Base-by-base conservation (phyloP, 2,797 vertebrate species). In the Karalla daura region DNA sequence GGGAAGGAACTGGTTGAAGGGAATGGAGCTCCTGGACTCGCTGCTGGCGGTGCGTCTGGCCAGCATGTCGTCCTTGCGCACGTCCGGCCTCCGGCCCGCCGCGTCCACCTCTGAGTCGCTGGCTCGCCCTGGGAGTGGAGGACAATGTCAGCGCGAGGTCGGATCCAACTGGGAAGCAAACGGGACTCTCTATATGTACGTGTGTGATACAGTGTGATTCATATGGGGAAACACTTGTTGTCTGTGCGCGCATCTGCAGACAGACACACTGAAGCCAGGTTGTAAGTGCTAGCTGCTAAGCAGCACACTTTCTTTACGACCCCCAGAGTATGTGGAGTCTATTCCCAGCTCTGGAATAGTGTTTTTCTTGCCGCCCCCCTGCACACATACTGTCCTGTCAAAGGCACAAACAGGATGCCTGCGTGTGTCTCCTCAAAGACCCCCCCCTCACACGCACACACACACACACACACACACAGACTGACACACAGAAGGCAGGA, bases 1-100 rank as follows among this genome's bases (percentile, higher is more conserved):
- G 0, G 97, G 98, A 75, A 99, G 96, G 89, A 98, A 99, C 92
- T 99, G 97, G 89, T 99, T 99, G 74, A 99, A 99, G 85, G 95
- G 96, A 90, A 97, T 86, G 73, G 93, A 93, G 88, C 92, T 94
- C 70, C 96, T 95, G 2, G 95, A 93, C 81, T 99, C 97, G 37
- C 94, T 93, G 0, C 92, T 95, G 63, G 96, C 95, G 12, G 95
- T 95, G 73, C 97, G 91, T 52, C 98, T 92, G 0, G 96, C 95
- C 72, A 96, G 93, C 98, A 99, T 99, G 87, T 99, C 98, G 67
- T 99, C 98, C 85, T 98, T 98, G 47, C 96, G 95, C 82, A 99
- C 94, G 63, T 99, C 98, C 6, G 96, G 96, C 90, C 94, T 98
- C 89, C 95, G 95, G 72, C 94, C 91, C 2, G 95, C 86, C 67